These are phyloP conservation scores for Drosophila greeni DNA, from an alignment of 2,888 invertebrate genomes.

Conservation along the genomic window DNA sequence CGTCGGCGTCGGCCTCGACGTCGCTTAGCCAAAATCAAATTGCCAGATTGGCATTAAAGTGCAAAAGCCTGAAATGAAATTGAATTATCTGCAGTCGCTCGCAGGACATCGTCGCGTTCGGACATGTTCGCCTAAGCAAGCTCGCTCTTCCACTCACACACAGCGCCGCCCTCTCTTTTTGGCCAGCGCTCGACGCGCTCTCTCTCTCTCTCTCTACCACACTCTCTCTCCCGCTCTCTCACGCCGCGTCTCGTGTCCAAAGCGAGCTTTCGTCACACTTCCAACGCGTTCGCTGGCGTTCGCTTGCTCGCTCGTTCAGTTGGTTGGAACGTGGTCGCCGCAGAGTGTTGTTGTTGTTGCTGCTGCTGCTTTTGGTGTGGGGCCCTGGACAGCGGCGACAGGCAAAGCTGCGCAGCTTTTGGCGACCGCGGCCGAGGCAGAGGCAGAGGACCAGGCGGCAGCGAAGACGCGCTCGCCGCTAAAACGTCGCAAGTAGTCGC, in stretches of 20 bases:
- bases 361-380: conserved; percentile 16
- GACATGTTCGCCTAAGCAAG: conserved; percentile 47
- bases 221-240: conserved; percentile 20
- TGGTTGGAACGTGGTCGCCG: conserved; percentile 19
- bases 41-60: conserved; percentile 77
- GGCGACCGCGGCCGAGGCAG: conserved; percentile 31
- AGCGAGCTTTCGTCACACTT: conserved; percentile 32
- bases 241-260: conserved; percentile 3
- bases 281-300: conserved; percentile 30
- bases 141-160: conserved; percentile 29
- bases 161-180: conserved; percentile 25
- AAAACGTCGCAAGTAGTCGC: conserved; percentile 68
- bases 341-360: not conserved
- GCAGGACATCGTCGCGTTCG: conserved; percentile 72
- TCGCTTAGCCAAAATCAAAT: conserved; percentile 72
- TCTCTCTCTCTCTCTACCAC: conserved; percentile 35
- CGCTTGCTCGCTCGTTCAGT: conserved; percentile 5
- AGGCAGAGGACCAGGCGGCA: conserved; percentile 51
- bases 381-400: conserved; percentile 26
- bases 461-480: conserved; percentile 72
- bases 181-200: conserved; percentile 20
- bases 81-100: conserved; percentile 75
- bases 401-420: conserved; percentile 24
- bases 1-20: conserved; percentile 38
- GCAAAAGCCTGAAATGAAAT: conserved; percentile 77